Evolutionary conservation across 2,888 invertebrate species (phyloP).

Genomic region (Cephus spinipes): DNA sequence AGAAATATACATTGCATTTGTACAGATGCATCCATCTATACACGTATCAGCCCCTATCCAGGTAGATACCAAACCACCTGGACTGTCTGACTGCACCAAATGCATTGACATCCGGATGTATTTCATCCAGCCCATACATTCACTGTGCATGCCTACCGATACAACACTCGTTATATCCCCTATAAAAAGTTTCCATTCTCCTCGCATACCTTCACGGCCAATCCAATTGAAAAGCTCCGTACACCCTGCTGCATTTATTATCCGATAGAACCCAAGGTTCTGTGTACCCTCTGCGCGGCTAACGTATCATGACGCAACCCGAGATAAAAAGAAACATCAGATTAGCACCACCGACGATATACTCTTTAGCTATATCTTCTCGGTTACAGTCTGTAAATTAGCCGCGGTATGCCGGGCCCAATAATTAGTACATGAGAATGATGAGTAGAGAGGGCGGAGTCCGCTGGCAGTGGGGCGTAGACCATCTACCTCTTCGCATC

Average conservation of each 20-base stretch:
- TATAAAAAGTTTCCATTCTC: not conserved
- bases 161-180: not conserved
- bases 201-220: not conserved
- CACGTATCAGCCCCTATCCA: not conserved
- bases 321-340: not conserved
- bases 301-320: not conserved
- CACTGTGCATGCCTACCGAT: not conserved
- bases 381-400: slow-evolving; percentile 3
- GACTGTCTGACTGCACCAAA: not conserved
- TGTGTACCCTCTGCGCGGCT: not conserved
- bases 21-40: not conserved
- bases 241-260: not conserved
- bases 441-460: slow-evolving; percentile 31
- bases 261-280: not conserved
- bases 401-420: slow-evolving; percentile 9
- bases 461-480: slow-evolving; percentile 28
- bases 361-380: not conserved
- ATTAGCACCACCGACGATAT: not conserved
- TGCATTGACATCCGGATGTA: not conserved
- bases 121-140: not conserved
- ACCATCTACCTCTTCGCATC: slow-evolving; percentile 17
- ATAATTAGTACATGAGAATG: slow-evolving; percentile 36
- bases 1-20: not conserved
- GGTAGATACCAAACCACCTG: not conserved
- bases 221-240: not conserved